phyloP scores from a whole-genome alignment of 2,113 vertebrate genomes.

The Lycocorax pyrrhopterus region DNA sequence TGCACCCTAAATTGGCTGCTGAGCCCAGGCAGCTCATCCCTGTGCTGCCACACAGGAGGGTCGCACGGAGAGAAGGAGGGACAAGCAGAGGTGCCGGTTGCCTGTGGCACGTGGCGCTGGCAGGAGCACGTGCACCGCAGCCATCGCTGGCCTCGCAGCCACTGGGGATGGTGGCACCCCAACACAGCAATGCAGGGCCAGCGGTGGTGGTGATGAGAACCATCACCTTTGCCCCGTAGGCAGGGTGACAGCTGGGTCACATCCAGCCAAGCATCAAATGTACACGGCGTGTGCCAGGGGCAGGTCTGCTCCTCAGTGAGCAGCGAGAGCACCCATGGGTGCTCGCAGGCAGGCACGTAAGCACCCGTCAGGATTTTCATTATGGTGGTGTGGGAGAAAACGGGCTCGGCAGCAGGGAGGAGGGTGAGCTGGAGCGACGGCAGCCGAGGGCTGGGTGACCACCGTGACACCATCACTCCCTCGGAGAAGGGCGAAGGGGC shows the following conservation, averaged over 20 bases:
- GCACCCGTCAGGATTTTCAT: not conserved
- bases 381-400: not conserved
- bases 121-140: not conserved
- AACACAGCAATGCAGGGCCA: not conserved
- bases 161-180: not conserved
- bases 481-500: rapidly evolving
- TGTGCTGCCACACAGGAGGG: rapidly evolving
- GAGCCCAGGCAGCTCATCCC: not conserved
- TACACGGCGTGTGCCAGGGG: too few species aligned
- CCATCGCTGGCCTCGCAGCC: not conserved
- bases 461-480: not conserved
- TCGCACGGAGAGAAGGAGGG: not conserved
- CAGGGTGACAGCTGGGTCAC: not conserved
- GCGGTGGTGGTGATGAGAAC: not conserved
- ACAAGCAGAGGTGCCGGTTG: rapidly evolving
- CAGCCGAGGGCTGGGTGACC: not conserved
- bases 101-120: not conserved
- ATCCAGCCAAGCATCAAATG: not conserved
- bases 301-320: not conserved
- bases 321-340: not conserved
- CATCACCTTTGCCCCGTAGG: not conserved
- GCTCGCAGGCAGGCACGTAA: not conserved
- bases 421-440: rapidly evolving
- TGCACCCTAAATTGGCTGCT: rapidly evolving
- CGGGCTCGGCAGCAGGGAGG: not conserved